These are phyloP conservation scores for Poeciliopsis prolifica DNA, from an alignment of 2,113 vertebrate genomes.

Conservation along the genomic window DNA sequence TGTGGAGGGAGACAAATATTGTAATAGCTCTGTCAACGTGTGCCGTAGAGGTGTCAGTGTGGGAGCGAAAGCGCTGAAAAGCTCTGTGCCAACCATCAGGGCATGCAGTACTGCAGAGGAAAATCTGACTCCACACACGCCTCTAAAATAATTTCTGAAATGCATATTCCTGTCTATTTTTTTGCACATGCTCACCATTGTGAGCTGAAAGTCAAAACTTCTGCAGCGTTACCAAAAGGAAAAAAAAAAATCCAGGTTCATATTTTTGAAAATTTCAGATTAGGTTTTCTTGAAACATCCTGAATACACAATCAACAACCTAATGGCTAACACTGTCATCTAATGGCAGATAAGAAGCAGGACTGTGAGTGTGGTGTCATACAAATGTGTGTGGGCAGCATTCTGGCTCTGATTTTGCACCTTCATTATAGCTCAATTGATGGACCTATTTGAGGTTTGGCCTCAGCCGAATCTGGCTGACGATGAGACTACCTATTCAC, in stretches of 20 bases:
- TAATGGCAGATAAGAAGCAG: slow-evolving; percentile 42
- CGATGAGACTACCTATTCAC: slow-evolving; percentile 58
- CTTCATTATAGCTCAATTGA: slow-evolving; percentile 69
- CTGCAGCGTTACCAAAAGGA: not conserved
- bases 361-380: slow-evolving; percentile 21
- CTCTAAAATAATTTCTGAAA: not conserved
- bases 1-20: slow-evolving; percentile 22
- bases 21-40: slow-evolving; percentile 38
- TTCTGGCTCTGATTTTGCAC: slow-evolving; percentile 49
- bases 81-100: slow-evolving; percentile 3
- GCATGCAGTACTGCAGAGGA: not conserved
- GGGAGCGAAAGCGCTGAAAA: not conserved
- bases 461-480: slow-evolving; percentile 52
- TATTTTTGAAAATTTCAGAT: not conserved
- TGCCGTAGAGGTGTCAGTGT: slow-evolving; percentile 14
- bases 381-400: slow-evolving; percentile 40
- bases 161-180: not conserved
- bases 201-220: slow-evolving; percentile 2
- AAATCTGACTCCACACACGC: not conserved
- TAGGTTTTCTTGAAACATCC: not conserved
- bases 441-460: slow-evolving; percentile 62
- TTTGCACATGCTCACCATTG: not conserved
- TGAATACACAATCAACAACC: slow-evolving; percentile 3
- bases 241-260: not conserved
- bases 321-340: slow-evolving; percentile 41